Base-by-base conservation (phyloP, 2,113 vertebrate genomes). In the Oncorhynchus keta region DNA sequence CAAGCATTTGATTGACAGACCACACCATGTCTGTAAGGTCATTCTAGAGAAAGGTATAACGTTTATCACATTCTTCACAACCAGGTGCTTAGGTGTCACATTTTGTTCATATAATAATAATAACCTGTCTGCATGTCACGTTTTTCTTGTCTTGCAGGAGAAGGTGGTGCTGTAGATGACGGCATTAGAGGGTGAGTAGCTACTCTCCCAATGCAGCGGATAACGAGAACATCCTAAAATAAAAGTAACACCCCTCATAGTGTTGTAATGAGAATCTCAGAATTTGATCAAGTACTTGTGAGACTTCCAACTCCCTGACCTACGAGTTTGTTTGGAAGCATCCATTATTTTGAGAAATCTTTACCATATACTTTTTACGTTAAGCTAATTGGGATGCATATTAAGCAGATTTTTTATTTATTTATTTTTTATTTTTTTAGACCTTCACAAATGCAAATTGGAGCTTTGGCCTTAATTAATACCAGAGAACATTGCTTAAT, bases 11-110 rank as follows among this genome's bases (percentile, higher is more conserved):
- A 93, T 89, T 78, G 94, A 94, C 80, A 92, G 88, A 74, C 91
- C 94, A 28, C 87, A 90, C 89, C 98, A 99, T 39, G 83, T 86
- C 51, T 99, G 98, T 86, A 96, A 95, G 93, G 92, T 98, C 83
- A 90, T 97, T 81, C 75, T 94, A 81, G 95, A 96, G 78, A 95
- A 94, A 92, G 94, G 96, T 98, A 92, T 55, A 3, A 73, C 7
- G 13, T 32, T 13, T 13, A 62, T 26, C 48, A 22, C 5, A 9
- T 9, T 2, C 35, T n/a, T 30, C 9, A 6, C 28, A 51, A 48
- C 24, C 3, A 12, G 2, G 1, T 74, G 59, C 22, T 3, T n/a
- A 28, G 32, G 66, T 0, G 39, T 7, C 5, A 16, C 51, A 16
- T 55, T 18, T 55, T 4, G 14, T 55, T 55, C 67, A 57, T 62